phyloP scores from a whole-genome alignment of 1,140 invertebrate species.

The Camponotus floridanus region DNA sequence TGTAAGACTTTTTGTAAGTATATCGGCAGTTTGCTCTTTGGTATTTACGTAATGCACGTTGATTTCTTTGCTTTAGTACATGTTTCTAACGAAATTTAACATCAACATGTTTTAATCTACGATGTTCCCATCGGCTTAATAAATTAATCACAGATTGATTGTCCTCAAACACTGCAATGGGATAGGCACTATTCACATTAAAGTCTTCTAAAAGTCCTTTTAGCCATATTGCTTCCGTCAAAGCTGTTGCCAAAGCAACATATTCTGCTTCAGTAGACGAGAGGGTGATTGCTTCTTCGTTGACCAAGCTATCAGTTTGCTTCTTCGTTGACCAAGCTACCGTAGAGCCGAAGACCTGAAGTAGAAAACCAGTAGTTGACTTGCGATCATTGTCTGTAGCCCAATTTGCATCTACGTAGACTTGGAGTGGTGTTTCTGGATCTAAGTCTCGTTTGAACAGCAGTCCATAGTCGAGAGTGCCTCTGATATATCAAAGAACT shows the following conservation, averaged over 20 bases:
- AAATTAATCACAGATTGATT: not conserved
- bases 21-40: not conserved
- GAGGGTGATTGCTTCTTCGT: not conserved
- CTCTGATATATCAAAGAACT: not conserved
- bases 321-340: not conserved
- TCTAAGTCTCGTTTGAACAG: not conserved
- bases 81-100: not conserved
- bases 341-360: not conserved
- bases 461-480: not conserved
- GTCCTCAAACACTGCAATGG: not conserved
- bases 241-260: not conserved
- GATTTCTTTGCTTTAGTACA: not conserved
- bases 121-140: not conserved
- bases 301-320: not conserved
- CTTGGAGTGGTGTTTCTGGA: not conserved
- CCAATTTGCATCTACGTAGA: not conserved
- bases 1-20: not conserved
- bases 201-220: not conserved
- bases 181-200: not conserved
- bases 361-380: not conserved
- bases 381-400: not conserved
- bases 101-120: not conserved
- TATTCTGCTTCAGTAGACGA: not conserved
- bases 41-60: not conserved
- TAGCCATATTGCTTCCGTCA: not conserved